Evolutionary conservation across 2,797 vertebrate species (phyloP).

Genomic region (Bovichtus diacanthus): DNA sequence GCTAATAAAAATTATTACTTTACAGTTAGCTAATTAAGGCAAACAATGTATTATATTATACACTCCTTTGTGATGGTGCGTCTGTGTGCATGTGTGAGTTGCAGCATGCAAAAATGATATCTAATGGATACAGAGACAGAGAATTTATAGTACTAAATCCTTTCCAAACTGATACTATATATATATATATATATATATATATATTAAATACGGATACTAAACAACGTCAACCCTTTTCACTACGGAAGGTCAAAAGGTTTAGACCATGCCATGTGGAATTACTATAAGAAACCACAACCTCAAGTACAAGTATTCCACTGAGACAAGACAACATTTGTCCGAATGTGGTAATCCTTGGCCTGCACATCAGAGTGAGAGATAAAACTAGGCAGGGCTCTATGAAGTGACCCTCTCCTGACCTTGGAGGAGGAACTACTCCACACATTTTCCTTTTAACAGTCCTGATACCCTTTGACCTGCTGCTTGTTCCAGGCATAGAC

Average conservation of each 20-base stretch:
- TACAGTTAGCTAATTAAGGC: constrained; percentile 28
- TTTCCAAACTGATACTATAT: too few relatives aligned
- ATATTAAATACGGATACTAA: too few relatives aligned
- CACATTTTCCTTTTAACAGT: background rate
- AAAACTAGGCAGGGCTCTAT: background rate
- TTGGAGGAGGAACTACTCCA: background rate
- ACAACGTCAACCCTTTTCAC: background rate
- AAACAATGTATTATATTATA: constrained; percentile 24
- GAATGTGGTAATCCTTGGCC: background rate
- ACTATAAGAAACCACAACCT: background rate
- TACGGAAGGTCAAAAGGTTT: background rate
- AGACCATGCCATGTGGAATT: background rate
- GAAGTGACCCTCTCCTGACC: background rate
- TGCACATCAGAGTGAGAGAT: background rate
- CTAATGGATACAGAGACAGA: background rate
- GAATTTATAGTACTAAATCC: background rate
- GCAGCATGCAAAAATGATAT: background rate
- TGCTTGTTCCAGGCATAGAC: background rate
- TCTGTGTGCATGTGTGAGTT: background rate
- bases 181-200: too few relatives aligned
- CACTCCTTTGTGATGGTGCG: background rate
- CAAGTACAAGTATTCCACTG: background rate
- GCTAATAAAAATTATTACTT: constrained; percentile 29
- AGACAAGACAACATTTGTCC: constrained; percentile 9
- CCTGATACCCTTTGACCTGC: constrained; percentile 1